Evolutionary conservation across 2,888 invertebrate genomes (phyloP).

Genomic region (Blera fallax): DNA sequence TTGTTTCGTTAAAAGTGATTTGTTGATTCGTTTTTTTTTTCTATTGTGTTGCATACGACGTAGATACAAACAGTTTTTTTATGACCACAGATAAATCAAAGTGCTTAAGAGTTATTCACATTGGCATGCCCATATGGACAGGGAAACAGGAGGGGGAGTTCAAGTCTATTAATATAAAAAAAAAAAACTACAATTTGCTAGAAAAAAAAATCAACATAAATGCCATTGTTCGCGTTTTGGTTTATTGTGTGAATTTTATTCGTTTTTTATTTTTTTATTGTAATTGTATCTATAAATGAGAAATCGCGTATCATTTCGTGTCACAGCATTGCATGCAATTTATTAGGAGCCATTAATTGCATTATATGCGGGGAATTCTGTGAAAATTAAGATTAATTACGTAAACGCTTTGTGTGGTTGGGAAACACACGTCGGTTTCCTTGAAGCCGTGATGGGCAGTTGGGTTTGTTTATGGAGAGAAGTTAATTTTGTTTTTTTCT

Average conservation of each 20-base stretch:
- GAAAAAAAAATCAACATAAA: not conserved
- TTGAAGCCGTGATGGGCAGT: not conserved
- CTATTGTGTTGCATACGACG: not conserved
- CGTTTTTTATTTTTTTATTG: not conserved
- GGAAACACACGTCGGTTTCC: not conserved
- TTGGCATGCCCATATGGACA: not conserved
- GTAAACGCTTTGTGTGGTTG: not conserved
- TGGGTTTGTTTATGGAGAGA: not conserved
- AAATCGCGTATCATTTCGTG: not conserved
- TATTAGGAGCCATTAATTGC: slow-evolving; percentile 22
- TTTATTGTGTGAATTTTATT: slow-evolving; percentile 13
- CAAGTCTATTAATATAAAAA: not conserved
- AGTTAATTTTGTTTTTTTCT: not conserved
- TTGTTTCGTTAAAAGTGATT: slow-evolving; percentile 10
- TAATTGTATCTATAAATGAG: not conserved
- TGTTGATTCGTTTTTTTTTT: not conserved
- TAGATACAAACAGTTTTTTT: not conserved
- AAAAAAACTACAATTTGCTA: not conserved
- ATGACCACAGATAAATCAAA: not conserved
- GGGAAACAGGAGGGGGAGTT: not conserved
- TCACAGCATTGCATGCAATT: slow-evolving; percentile 17
- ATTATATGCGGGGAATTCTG: slow-evolving; percentile 5
- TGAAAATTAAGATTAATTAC: slow-evolving; percentile 27
- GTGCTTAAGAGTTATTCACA: not conserved
- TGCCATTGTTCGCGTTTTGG: slow-evolving; percentile 4